Evolutionary conservation across 2,113 vertebrate species (phyloP), one percentile per base, ranked within the genome.

Genomic region (Corythaeola cristata): DNA sequence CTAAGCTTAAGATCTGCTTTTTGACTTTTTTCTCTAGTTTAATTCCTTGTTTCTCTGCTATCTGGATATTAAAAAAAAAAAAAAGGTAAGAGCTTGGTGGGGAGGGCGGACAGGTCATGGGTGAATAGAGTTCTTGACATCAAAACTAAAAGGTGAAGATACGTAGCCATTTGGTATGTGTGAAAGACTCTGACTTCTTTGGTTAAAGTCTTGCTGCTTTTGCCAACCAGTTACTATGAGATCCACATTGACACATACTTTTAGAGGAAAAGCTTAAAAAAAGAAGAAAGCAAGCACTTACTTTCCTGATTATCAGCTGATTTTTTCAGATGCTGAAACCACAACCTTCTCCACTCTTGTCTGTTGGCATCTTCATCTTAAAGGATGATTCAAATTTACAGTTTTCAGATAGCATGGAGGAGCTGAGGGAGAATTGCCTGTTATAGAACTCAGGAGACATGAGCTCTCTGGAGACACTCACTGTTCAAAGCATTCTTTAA

Each of bases 371-470:
- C n/a, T 74, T 89, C 21, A 24, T 85, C 33, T 44, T 85, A 45
- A 94, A 64, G 7, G 55, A 47, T 22, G 26, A 37, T 66, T 71
- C 37, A 74, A 39, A 91, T 69, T 35, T 12, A 41, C 20, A 26
- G 11, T 62, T 21, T 74, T 62, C 50, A 85, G 23, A 35, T 9
- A 50, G 56, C 64, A 75, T 60, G 22, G 1, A 15, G 73, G 21
- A 63, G 23, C 19, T 75, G n/a, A 75, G 60, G 64, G 60, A 82
- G 17, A 22, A 26, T 75, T 58, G 9, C 5, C 26, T 84, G 6
- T 62, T 74, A 2, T 0, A n/a, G 58, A 22, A 49, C 10, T 71
- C 17, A 23, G 41, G 64, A 77, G 11, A 45, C 19, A 7, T 0
- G 1, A 45, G n/a, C 2, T 3, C 63, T 12, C 30, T 21, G 27